A percentile compares a stretch with the other conserved stretches of the same genome.
Evolutionary conservation across 2,888 invertebrate species (phyloP).

Genomic region (Drosophila falleni): DNA sequence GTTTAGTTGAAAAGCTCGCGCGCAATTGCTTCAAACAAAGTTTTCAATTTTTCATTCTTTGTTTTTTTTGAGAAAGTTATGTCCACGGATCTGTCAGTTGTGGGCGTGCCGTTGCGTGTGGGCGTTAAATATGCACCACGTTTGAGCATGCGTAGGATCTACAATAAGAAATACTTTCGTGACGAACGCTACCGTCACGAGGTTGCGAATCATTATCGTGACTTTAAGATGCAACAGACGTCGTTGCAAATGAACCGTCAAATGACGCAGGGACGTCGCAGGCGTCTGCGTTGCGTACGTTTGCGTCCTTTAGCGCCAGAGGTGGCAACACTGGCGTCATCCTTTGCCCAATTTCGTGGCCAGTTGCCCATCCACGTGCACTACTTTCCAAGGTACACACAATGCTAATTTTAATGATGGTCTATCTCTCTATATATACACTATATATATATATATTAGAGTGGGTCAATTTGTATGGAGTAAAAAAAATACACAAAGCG

Average conservation of each 20-base stretch:
- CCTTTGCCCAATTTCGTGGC: conserved; percentile 60
- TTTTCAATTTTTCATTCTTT: not conserved
- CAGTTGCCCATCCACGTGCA: conserved; percentile 73
- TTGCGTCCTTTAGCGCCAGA: conserved; percentile 38
- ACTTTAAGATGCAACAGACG: conserved; percentile 72
- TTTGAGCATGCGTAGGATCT: conserved; percentile 73
- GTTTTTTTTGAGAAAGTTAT: conserved; percentile 4
- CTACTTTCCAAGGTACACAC: conserved; percentile 78
- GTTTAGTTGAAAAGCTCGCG: conserved; percentile 36
- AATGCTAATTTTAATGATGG: conserved; percentile 24
- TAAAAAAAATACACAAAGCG: too few relatives aligned
- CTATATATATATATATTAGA: not conserved
- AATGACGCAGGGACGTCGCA: conserved; percentile 37
- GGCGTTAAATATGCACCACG: conserved; percentile 50
- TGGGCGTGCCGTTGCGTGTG: conserved; percentile 63
- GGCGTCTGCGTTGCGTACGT: conserved; percentile 40
- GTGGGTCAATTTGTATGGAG: too few relatives aligned
- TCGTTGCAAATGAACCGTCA: conserved; percentile 32
- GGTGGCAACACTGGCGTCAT: conserved; percentile 47
- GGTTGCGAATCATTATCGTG: conserved; percentile 84
- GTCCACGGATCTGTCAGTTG: conserved; percentile 55
- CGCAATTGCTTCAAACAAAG: not conserved
- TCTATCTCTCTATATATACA: not conserved
- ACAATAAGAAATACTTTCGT: conserved; percentile 65
- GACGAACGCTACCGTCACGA: conserved; percentile 74